Evolutionary conservation across 37 sponge, comb jelly and placozoan species (phyloP).

Genomic region (Geodia barretti): DNA sequence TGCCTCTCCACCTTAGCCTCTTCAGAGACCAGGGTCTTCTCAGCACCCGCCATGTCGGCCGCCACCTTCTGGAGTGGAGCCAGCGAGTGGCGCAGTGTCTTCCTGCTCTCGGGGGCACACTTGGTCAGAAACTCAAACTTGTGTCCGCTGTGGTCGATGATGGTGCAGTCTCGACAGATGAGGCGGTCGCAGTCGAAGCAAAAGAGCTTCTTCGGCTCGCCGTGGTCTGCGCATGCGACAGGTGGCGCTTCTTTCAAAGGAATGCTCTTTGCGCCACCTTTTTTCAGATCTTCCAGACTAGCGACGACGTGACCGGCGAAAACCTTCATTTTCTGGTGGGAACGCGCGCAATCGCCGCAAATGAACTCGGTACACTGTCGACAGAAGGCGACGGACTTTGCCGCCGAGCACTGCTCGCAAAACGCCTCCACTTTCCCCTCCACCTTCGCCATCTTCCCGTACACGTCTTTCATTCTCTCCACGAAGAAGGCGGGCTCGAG

Average conservation of each 20-base stretch:
- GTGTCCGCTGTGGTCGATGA: slow-evolving; percentile 28
- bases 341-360: slow-evolving; percentile 26
- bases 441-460: slow-evolving; percentile 13
- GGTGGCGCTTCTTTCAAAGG: neutral
- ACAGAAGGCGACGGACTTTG: slow-evolving; percentile 21
- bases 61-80: slow-evolving; percentile 2
- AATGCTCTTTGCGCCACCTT: slow-evolving; percentile 18
- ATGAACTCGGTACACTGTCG: slow-evolving; percentile 41
- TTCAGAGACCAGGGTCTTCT: neutral
- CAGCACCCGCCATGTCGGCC: neutral
- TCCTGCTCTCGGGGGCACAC: slow-evolving; percentile 25
- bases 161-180: slow-evolving; percentile 40
- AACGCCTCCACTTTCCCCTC: slow-evolving; percentile 17
- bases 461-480: slow-evolving; percentile 27
- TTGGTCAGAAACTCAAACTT: slow-evolving; percentile 25
- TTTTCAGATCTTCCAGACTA: slow-evolving; percentile 10
- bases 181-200: slow-evolving; percentile 46
- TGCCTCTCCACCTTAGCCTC: slow-evolving; percentile 7
- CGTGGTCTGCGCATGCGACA: slow-evolving; percentile 14
- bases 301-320: slow-evolving; percentile 17
- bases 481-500: slow-evolving; percentile 42
- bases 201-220: slow-evolving; percentile 24
- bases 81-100: neutral
- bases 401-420: slow-evolving; percentile 26
- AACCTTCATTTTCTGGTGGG: slow-evolving; percentile 17